These are phyloP conservation scores for Aphrophora alni DNA, from an alignment of 2,888 invertebrate species.

Conservation along the genomic window DNA sequence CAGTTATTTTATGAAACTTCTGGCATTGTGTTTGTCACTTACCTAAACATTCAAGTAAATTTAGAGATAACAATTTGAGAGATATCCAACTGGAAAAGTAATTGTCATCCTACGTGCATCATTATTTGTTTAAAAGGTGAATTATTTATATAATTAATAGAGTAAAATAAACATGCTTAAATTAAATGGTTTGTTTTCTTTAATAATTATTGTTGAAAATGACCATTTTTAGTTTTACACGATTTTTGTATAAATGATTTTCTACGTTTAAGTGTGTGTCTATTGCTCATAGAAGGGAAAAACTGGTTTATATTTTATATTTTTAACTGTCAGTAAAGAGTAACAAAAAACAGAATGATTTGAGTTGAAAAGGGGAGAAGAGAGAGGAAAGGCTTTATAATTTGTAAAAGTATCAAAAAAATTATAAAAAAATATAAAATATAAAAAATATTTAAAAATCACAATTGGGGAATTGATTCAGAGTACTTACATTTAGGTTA, in stretches of 20 bases:
- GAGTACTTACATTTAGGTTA: background rate
- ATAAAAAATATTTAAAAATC: background rate
- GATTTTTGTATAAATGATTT: background rate
- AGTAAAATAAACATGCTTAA: no score
- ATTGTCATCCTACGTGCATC: no score
- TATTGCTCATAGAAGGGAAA: background rate
- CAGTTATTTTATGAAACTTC: no score
- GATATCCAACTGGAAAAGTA: no score
- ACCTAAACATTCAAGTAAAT: no score
- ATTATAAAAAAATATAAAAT: background rate
- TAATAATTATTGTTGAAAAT: background rate
- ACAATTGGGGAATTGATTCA: background rate
- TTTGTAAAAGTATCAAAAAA: background rate
- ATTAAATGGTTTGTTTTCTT: no score
- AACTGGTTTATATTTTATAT: background rate
- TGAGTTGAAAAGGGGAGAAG: background rate
- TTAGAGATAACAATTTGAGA: no score
- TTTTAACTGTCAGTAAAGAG: background rate
- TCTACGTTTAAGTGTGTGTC: background rate
- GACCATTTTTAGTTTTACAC: background rate
- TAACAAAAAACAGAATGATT: background rate
- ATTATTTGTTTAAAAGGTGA: no score
- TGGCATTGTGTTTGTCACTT: no score
- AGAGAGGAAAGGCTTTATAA: background rate
- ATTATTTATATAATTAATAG: no score